These are phyloP conservation scores for Entelurus aequoreus DNA, from an alignment of 2,113 vertebrate genomes.

Conservation along the genomic window DNA sequence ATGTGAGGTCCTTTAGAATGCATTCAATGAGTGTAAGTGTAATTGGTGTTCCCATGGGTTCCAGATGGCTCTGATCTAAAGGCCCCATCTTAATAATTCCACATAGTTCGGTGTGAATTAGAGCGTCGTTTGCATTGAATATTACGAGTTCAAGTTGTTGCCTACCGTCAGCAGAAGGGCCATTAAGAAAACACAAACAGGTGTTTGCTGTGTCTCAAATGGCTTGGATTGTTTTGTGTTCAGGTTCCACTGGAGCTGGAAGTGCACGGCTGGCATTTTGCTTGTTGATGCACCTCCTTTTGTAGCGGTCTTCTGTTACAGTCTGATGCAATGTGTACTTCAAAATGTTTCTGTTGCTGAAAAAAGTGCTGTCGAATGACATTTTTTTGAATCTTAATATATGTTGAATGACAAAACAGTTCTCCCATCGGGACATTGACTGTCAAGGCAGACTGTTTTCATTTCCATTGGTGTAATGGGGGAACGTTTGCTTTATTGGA, in stretches of 20 bases:
- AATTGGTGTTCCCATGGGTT: too few relatives aligned
- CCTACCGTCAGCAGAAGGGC: conserved; percentile 18
- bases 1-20: background rate
- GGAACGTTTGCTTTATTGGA: conserved; percentile 1
- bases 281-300: conserved; percentile 41
- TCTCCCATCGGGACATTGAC: conserved; percentile 33
- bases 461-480: conserved; percentile 8
- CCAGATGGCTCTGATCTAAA: too few relatives aligned
- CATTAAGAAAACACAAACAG: conserved; percentile 24
- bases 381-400: conserved; percentile 40
- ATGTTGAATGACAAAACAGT: conserved; percentile 44
- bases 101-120: background rate
- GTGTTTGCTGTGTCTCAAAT: conserved; percentile 17
- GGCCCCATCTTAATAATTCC: too few relatives aligned
- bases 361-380: conserved; percentile 36
- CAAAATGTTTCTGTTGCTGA: conserved; percentile 34
- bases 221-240: conserved; percentile 5
- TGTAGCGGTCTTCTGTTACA: conserved; percentile 31
- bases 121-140: conserved; percentile 22
- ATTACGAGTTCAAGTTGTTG: conserved; percentile 29
- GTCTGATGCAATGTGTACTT: conserved; percentile 25
- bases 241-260: conserved; percentile 10
- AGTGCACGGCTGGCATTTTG: conserved; percentile 35
- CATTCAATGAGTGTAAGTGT: background rate
- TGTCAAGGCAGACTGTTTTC: conserved; percentile 22